These are phyloP conservation scores for Drosophila tani DNA, from an alignment of 1,140 invertebrate genomes.

Conservation along the genomic window DNA sequence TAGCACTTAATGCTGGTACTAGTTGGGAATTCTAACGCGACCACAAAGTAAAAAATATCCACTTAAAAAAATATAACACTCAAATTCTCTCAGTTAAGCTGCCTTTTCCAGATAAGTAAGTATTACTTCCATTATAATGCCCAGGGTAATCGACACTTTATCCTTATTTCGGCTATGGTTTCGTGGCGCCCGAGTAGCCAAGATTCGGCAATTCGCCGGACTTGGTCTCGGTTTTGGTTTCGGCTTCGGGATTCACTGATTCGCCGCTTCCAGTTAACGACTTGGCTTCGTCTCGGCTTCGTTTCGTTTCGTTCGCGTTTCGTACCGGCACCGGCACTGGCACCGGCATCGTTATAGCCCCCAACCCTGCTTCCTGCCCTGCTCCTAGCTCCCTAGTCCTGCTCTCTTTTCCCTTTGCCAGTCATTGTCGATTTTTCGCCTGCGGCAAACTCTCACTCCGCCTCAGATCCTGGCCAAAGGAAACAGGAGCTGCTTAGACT, in stretches of 20 bases:
- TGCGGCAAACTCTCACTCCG: neutral
- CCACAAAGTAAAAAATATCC: too few species aligned
- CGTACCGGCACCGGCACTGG: slow-evolving; percentile 37
- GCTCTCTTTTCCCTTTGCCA: neutral
- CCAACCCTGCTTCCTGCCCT: neutral
- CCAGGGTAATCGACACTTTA: slow-evolving; percentile 22
- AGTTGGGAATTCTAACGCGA: too few species aligned
- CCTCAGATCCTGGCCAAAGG: neutral
- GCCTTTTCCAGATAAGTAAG: neutral
- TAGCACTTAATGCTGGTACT: too few species aligned
- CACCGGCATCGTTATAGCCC: slow-evolving; percentile 18
- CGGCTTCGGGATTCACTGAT: slow-evolving; percentile 28
- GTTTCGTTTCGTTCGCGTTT: slow-evolving; percentile 38
- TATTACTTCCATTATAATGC: neutral
- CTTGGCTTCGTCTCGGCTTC: slow-evolving; percentile 27
- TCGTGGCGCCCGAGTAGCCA: slow-evolving; percentile 33
- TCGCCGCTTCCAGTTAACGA: slow-evolving; percentile 56
- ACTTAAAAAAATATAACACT: neutral
- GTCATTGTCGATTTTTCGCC: slow-evolving; percentile 29
- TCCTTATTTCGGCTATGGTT: slow-evolving; percentile 1
- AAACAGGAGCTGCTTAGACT: slow-evolving; percentile 9
- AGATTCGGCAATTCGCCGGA: slow-evolving; percentile 18
- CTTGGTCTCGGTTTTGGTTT: slow-evolving; percentile 24
- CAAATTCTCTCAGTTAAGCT: neutral
- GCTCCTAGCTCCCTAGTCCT: neutral